These are phyloP conservation scores for Aplidium turbinatum DNA, from an alignment of 23 tunicate species.

Conservation along the genomic window DNA sequence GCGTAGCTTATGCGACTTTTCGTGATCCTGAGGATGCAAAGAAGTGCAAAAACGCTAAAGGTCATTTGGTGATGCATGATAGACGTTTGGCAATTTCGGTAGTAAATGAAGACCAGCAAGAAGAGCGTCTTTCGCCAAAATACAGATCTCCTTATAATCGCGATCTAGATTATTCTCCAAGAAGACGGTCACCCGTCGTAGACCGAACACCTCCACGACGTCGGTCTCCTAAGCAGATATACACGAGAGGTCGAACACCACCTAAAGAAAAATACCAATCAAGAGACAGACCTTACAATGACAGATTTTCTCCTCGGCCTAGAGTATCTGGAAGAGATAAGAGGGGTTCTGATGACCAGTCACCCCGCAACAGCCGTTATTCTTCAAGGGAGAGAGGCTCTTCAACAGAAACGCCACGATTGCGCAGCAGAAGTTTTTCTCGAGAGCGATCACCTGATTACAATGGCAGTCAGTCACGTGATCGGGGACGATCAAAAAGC, in stretches of 20 bases:
- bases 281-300: slow-evolving; percentile 26
- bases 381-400: slow-evolving; percentile 12
- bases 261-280: slow-evolving; percentile 29
- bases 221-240: slow-evolving; percentile 43
- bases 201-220: slow-evolving; percentile 17
- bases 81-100: slow-evolving; percentile 71
- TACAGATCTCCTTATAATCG: slow-evolving; percentile 30
- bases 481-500: slow-evolving; percentile 31
- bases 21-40: slow-evolving; percentile 77
- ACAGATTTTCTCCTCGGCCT: slow-evolving; percentile 17
- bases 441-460: slow-evolving; percentile 25
- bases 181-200: slow-evolving; percentile 26
- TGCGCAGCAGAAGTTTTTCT: slow-evolving; percentile 14
- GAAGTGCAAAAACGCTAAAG: slow-evolving; percentile 84
- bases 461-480: slow-evolving; percentile 1
- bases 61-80: slow-evolving; percentile 94
- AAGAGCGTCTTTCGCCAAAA: slow-evolving; percentile 10
- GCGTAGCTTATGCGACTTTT: slow-evolving; percentile 87
- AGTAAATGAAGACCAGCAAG: slow-evolving; percentile 39
- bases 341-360: slow-evolving; percentile 1
- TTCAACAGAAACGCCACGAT: slow-evolving; percentile 7
- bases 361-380: neutral
- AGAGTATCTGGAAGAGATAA: slow-evolving; percentile 5
- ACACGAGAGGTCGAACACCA: slow-evolving; percentile 11
- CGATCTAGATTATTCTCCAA: neutral